Evolutionary conservation across 1,140 invertebrate species (phyloP), one percentile per base, ranked within the genome.

Genomic region (Ectropis grisescens): DNA sequence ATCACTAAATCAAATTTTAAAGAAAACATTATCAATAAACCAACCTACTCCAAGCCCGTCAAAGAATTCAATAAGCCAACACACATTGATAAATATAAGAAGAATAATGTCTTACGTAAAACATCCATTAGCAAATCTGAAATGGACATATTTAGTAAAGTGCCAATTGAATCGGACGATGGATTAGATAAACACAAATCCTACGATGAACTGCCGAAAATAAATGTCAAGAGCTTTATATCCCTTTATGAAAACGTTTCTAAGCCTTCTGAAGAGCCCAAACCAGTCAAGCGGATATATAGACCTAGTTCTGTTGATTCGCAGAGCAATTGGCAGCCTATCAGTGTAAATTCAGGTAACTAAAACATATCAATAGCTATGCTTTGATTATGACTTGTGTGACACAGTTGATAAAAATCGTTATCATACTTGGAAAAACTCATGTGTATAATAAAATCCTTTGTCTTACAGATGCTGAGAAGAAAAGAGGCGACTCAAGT

Each of bases 141-240:
- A 64, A 74, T 76, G 69, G 76, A 81, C 37, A 74, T 81, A 35
- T 81, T 81, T 23, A 78, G 47, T 29, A 81, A 70, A 57, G 34
- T 51, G 6, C 41, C 53, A 12, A 45, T 22, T 16, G 49, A 42
- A 37, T 14, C 22, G 8, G 54, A 65, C 11, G 57, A 61, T 19
- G 56, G 64, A 26, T 52, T 75, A 15, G 65, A 78, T 19, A 76
- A 65, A 59, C 53, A 76, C 36, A 78, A 76, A 37, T 81, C 76
- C n/a, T 78, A 55, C 30, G 72, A 81, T 32, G 72, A 81, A 41
- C 42, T 81, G 26, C 72, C 72, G 11, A 74, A 65, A 61, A 61
- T 72, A 13, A 70, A 54, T 40, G 71, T 81, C 0, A 81, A 78
- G 53, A 74, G 46, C 27, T 68, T 78, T 19, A 78, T 81, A 49